Base-by-base conservation (phyloP, 2,888 invertebrate genomes). In the Sinodicranocentrus sp. region DNA sequence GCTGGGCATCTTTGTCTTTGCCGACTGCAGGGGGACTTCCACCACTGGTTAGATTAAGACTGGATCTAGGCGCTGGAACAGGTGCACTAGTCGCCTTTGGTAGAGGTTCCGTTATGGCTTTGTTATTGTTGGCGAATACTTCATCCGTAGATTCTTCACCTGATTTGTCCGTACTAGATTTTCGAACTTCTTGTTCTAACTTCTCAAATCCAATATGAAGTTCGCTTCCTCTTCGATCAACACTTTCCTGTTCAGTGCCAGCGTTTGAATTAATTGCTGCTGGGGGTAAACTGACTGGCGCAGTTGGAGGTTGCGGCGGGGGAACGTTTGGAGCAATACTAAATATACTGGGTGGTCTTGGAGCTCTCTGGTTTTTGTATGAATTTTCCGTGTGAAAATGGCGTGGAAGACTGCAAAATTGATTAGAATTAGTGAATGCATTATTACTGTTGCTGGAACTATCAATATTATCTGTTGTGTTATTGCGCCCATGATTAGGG, bases 341-440 rank as follows among this genome's bases (percentile, higher is more conserved):
- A 28, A 79, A 84, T 72, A 85, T 86, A 68, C 84, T 84, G 15
- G 87, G 87, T 5, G 87, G 87, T 52, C 86, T 67, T 1, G 87
- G 87, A 17, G 87, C 83, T 79, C 84, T 48, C 57, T 82, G 83
- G 57, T 82, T 84, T 80, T 86, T 88, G 54, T 82, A 84, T 8
- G 85, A 87, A 80, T 87, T 86, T 39, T 88, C 87, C 1, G 87
- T 88, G 26, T 85, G 85, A 75, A 87, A 88, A 80, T 86, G 87
- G 28, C 88, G 21, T 54, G 88, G 88, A 84, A 88, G 87, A 85
- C 87, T 87, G 33, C 75, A 83, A 70, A 84, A 87, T 59, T 77
- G 80, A 76, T 82, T 84, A 17, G 85, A 65, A 21, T 65, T 72
- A 28, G 65, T 19, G 21, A 72, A 39, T 44, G 65, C 43, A 72